phyloP scores from a whole-genome alignment of 2,888 invertebrate genomes.

The Synergus itoensis region DNA sequence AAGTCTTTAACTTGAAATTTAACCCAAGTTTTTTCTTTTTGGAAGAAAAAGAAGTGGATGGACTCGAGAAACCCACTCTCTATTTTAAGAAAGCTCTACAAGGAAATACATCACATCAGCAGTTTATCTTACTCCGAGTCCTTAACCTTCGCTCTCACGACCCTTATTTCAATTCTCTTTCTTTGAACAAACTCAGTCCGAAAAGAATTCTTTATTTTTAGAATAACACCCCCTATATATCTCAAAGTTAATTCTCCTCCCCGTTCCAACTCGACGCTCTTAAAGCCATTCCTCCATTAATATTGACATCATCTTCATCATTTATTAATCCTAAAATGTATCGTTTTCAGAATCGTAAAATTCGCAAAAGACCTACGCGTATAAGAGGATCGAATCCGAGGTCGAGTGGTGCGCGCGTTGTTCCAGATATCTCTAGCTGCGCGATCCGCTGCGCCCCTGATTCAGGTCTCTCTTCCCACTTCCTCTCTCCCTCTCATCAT shows the following conservation, averaged over 20 bases:
- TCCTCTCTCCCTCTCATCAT: conserved; percentile 7
- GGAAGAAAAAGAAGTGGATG: not conserved
- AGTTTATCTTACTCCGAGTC: not conserved
- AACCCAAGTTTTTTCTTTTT: not conserved
- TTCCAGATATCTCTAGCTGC: conserved; percentile 47
- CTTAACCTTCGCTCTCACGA: conserved; percentile 4
- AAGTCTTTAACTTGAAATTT: not conserved
- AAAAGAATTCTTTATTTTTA: not conserved
- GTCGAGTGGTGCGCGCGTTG: conserved; percentile 51
- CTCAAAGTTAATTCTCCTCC: not conserved
- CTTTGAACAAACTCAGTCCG: not conserved
- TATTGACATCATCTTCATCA: not conserved
- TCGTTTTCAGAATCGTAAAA: not conserved
- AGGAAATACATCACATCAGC: not conserved
- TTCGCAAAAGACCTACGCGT: conserved; percentile 29
- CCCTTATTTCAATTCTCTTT: not conserved
- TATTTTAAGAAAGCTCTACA: not conserved
- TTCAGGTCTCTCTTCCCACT: conserved; percentile 26
- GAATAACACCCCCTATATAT: not conserved
- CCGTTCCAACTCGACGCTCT: not conserved
- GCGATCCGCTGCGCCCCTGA: conserved; percentile 53
- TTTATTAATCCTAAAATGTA: not conserved
- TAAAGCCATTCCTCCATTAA: not conserved
- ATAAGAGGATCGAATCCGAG: conserved; percentile 38
- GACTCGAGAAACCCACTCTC: not conserved